Evolutionary conservation across 1,140 invertebrate species (phyloP).

Genomic region (Aleiodes sp.): DNA sequence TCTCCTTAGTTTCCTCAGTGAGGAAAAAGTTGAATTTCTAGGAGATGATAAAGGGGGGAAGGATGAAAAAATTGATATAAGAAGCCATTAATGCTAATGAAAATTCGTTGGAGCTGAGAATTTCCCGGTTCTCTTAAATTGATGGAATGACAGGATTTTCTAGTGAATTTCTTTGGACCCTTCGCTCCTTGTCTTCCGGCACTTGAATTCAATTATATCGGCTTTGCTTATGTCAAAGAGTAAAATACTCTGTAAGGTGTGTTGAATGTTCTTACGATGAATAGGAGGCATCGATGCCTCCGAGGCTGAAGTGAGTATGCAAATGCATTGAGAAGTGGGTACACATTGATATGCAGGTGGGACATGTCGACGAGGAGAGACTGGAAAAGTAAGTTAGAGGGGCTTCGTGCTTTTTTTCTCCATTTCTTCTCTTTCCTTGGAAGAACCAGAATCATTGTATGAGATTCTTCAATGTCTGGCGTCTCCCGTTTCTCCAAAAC

Average conservation of each 20-base stretch:
- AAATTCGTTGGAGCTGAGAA: neutral
- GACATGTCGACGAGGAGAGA: constrained; percentile 12
- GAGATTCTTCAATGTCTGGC: too few species aligned
- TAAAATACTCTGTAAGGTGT: constrained; percentile 8
- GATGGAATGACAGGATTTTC: neutral
- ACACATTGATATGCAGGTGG: constrained; percentile 26
- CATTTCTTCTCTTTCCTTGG: neutral
- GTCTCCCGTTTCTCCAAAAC: too few species aligned
- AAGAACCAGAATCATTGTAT: constrained; percentile 17
- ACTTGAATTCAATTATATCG: constrained; percentile 26
- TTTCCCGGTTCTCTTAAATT: neutral
- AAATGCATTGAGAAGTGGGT: neutral
- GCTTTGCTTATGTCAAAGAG: constrained; percentile 12
- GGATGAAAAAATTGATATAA: neutral
- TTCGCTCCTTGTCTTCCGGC: neutral
- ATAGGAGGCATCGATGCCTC: constrained; percentile 13
- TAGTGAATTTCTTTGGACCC: neutral
- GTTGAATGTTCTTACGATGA: constrained; percentile 2
- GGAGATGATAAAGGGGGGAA: neutral
- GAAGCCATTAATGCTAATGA: neutral
- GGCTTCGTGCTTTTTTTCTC: neutral
- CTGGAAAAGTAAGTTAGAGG: neutral
- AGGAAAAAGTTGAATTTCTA: neutral
- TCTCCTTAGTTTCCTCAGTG: neutral
- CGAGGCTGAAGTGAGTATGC: constrained; percentile 22